Evolutionary conservation across 2,888 invertebrate genomes (phyloP), one percentile per base, ranked within the genome.

Genomic region (Conus canariensis): DNA sequence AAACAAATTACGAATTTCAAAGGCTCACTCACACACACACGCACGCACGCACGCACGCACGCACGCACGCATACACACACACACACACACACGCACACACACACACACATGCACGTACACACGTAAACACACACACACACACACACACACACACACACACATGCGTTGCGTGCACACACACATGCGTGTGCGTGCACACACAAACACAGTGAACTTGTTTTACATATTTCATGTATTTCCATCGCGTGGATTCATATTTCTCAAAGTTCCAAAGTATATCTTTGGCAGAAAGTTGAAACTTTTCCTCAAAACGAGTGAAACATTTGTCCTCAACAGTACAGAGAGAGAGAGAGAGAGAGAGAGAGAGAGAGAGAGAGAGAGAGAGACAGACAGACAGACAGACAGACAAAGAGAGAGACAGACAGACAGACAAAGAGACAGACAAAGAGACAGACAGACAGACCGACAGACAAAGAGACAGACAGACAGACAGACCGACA

Each of bases 91-190:
- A 80, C 19, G 25, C n/a, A 70, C 70, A 22, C 8, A 16, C 70
- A 16, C 70, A 1, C 22, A 16, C 77, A 30, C 30, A 77, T 5
- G 25, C 77, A 77, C 77, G 25, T 30, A 77, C 77, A 77, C 30
- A 77, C 77, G 14, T 8, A 77, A n/a, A 56, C 74, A 56, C 82
- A 56, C 82, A 82, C 82, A 82, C 82, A 82, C 82, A 82, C 82
- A 82, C 82, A 82, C 82, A 82, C 19, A 82, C 56, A 82, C 82
- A 58, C 82, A 56, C 82, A 82, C 82, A 82, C 82, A 82, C 19
- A 82, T 14, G 56, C 80, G 56, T 56, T 56, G 56, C 80, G 56
- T 56, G 56, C 45, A 70, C 70, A 22, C 8, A 16, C 70, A 16
- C 70, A 1, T n/a, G 56, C 82, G 14, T 56, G 25, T 8, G 25